Conservation (phyloP, 2,797 vertebrate species). For the Chrosomus eos region DNA sequence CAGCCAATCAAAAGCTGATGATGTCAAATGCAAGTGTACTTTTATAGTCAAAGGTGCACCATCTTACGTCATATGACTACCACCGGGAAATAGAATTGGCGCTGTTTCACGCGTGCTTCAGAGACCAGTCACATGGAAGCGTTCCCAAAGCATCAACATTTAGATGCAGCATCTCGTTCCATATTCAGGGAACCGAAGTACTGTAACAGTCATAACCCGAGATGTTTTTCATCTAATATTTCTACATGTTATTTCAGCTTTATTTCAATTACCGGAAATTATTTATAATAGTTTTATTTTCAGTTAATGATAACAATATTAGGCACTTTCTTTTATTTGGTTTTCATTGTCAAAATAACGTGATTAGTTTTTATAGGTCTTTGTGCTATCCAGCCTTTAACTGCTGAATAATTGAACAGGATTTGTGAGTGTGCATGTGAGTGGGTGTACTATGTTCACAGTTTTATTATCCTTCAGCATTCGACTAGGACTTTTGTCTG, state of each 20-base stretch:
- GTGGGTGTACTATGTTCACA: slow-evolving; percentile 23
- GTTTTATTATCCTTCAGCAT: slow-evolving; percentile 31
- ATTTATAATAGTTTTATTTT: neutral
- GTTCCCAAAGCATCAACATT: neutral
- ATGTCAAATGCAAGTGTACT: neutral
- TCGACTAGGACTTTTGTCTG: slow-evolving; percentile 32
- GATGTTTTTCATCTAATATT: neutral
- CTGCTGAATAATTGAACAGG: slow-evolving; percentile 39
- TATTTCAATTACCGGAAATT: neutral
- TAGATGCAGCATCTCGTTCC: neutral
- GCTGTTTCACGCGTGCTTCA: neutral
- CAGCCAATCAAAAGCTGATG: neutral
- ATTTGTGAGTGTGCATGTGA: slow-evolving; percentile 31
- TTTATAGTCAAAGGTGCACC: neutral
- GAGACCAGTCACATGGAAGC: neutral
- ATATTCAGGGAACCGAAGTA: neutral
- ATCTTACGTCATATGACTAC: neutral
- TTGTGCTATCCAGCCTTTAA: slow-evolving; percentile 20
- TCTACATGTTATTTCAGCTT: neutral
- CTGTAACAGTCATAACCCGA: neutral
- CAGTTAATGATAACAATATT: neutral
- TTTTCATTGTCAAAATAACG: neutral
- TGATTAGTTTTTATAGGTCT: slow-evolving; percentile 1
- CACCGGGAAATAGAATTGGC: neutral
- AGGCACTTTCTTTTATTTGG: neutral